Conservation (phyloP, 2,113 vertebrate species). For the Alosa alosa region DNA sequence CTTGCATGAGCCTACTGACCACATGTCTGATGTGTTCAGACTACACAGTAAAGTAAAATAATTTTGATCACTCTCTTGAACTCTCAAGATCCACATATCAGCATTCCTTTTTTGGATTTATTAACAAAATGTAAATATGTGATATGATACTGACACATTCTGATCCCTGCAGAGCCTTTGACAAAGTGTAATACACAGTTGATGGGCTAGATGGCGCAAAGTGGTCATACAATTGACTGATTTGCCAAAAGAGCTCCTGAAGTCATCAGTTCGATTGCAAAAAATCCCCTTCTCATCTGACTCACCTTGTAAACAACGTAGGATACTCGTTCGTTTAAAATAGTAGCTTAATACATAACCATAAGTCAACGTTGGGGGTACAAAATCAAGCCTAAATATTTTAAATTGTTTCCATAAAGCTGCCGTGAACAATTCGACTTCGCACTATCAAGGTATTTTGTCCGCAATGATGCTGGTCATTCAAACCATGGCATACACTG, state of each 20-base stretch:
- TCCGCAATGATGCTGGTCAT: not conserved
- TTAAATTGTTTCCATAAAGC: not conserved
- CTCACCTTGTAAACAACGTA: not conserved
- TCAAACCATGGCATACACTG: not conserved
- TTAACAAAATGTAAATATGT: not conserved
- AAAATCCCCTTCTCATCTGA: not conserved
- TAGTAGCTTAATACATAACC: not conserved
- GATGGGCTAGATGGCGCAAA: constrained; percentile 70
- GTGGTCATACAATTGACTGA: constrained; percentile 28
- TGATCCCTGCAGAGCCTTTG: not conserved
- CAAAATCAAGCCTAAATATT: not conserved
- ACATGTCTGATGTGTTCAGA: not conserved
- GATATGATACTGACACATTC: not conserved
- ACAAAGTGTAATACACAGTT: constrained; percentile 49
- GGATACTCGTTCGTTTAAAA: not conserved
- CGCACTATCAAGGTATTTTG: not conserved
- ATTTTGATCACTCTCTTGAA: no score
- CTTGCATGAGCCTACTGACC: not conserved
- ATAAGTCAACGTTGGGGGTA: not conserved
- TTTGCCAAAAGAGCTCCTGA: constrained; percentile 8
- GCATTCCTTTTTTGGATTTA: no score
- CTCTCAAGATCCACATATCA: no score
- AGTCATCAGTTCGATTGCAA: not conserved
- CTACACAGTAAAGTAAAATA: not conserved
- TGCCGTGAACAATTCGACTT: not conserved